Percentiles rank a stretch among this genome's conserved stretches.
These are phyloP conservation scores for Tretioscincus oriximinensis DNA, from an alignment of 2,113 vertebrate genomes.

Conservation along the genomic window DNA sequence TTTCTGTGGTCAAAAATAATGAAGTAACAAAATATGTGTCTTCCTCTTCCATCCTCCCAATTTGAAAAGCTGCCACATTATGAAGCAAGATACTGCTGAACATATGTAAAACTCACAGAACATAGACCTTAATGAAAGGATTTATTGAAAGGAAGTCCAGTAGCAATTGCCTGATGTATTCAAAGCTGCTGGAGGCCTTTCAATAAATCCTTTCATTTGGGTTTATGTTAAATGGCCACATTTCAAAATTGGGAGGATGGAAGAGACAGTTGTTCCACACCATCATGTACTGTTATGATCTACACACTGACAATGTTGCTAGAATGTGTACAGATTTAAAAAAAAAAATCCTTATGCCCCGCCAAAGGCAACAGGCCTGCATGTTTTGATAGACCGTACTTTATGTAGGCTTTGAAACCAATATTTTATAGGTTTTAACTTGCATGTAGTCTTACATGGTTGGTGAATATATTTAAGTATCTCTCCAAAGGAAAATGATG, in stretches of 20 bases:
- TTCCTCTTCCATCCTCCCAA: too few species aligned
- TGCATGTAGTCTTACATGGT: background rate
- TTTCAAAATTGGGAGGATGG: background rate
- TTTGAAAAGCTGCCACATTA: background rate
- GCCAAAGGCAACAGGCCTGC: background rate
- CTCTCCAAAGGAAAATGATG: accelerated
- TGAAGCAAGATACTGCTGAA: background rate
- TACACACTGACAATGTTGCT: background rate
- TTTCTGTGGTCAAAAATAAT: background rate
- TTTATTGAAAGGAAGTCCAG: background rate
- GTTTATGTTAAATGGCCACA: background rate
- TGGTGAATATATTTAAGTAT: background rate
- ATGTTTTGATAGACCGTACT: accelerated
- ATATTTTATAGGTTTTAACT: too few species aligned
- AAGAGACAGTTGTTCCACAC: background rate
- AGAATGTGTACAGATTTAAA: accelerated
- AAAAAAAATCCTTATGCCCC: background rate
- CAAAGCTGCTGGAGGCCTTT: background rate
- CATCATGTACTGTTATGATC: background rate
- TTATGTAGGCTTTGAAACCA: background rate
- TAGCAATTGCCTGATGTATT: background rate
- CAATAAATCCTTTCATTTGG: background rate
- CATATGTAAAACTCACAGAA: background rate
- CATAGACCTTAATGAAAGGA: background rate
- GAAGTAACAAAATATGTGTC: background rate